Evolutionary conservation across 2,888 invertebrate genomes (phyloP), one percentile per base, ranked within the genome.

Genomic region (Troglohyphantes excavatus): DNA sequence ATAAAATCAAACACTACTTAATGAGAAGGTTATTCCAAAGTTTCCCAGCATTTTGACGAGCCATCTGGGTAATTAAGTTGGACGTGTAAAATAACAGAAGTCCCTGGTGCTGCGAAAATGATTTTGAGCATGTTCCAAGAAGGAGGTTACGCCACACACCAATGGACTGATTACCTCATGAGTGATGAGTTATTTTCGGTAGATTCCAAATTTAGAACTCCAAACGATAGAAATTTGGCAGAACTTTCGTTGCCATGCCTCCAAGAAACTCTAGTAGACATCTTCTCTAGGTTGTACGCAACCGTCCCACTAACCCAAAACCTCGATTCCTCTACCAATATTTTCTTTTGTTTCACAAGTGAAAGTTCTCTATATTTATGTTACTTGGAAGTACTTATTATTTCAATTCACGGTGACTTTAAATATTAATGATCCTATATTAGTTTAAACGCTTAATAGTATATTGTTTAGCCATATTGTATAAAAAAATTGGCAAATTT

Each of bases 101-200:
- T 43, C 65, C 23, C 39, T 17, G 78, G 23, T 63, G 21, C 43
- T 78, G 78, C 43, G 7, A 78, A 53, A 43, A 76, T 63, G 33
- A 59, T 78, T 78, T 78, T 78, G 85, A 85, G 26, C 33, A 9
- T 0, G 39, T 78, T 76, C 85, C 85, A 85, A 78, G 70, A 70
- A 53, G 26, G 61, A 53, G 53, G 53, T 53, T 53, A 53, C 5
- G 53, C 53, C 53, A 53, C 53, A 53, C 53, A 53, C 53, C 70
- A 43, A 23, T 65, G 29, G 39, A 61, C 70, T 76, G 78, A 79
- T 86, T 86, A 79, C 86, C 72, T 72, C 85, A 78, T 86, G 86
- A 86, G 43, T 70, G 86, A 86, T 79, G 68, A 17, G 39, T 65
- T 85, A 86, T 86, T 86, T 85, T 86, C 65, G 79, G 78, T 7